Percentiles rank a stretch among this genome's conserved stretches.
Evolutionary conservation across 2,888 invertebrate genomes (phyloP).

Genomic region (Prostheceraeus crozeri): DNA sequence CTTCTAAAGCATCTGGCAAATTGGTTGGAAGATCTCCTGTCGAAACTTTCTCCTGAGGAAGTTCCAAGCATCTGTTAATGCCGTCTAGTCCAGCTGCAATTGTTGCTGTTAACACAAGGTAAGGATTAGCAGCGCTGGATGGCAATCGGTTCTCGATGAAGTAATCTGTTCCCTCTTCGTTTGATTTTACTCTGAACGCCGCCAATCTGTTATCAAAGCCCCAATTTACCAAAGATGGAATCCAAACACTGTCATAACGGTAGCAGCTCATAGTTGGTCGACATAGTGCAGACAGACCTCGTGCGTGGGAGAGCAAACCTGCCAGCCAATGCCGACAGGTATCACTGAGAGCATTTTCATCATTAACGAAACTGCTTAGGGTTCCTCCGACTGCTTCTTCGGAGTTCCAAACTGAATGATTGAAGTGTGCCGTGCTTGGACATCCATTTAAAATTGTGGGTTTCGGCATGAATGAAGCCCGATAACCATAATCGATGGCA

Average conservation of each 20-base stretch:
- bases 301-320: conserved; percentile 42
- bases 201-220: conserved; percentile 21
- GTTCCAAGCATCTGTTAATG: conserved; percentile 19
- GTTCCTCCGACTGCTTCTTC: too few species aligned
- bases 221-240: conserved; percentile 34
- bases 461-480: conserved; percentile 33
- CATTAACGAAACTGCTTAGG: too few species aligned
- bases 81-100: conserved; percentile 44
- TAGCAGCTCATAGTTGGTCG: conserved; percentile 46
- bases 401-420: conserved; percentile 41
- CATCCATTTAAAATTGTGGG: conserved; percentile 34
- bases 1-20: conserved; percentile 29
- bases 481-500: conserved; percentile 22
- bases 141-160: conserved; percentile 43
- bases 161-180: neutral
- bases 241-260: conserved; percentile 39
- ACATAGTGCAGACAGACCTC: conserved; percentile 42
- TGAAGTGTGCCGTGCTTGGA: too few species aligned
- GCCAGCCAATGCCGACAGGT: conserved; percentile 42
- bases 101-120: conserved; percentile 42
- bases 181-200: conserved; percentile 31
- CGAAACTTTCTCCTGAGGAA: neutral
- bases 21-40: conserved; percentile 13
- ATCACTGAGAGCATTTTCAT: conserved; percentile 35
- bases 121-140: conserved; percentile 43